phyloP scores from a whole-genome alignment of 2,888 invertebrate species.

The Scaptomyza reducta region DNA sequence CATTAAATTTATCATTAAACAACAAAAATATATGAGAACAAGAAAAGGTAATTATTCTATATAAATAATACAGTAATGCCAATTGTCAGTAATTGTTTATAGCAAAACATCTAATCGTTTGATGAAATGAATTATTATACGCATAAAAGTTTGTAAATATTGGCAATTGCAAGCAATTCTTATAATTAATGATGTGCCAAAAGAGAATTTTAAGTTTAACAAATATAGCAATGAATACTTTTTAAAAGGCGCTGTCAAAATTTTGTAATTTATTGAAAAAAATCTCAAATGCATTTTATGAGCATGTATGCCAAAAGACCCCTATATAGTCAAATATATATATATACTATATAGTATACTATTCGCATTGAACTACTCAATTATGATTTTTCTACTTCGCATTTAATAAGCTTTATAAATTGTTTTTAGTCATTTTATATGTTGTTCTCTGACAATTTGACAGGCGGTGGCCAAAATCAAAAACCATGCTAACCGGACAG shows the following conservation, averaged over 20 bases:
- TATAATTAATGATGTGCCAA: slow-evolving; percentile 29
- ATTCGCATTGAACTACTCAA: slow-evolving; percentile 15
- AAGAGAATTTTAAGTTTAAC: not conserved
- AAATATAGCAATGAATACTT: slow-evolving; percentile 22
- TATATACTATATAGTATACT: not conserved
- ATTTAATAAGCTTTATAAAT: slow-evolving; percentile 57
- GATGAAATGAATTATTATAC: not conserved
- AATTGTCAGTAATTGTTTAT: not conserved
- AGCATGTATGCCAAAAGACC: slow-evolving; percentile 23
- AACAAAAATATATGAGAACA: too few species aligned
- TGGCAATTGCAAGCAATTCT: slow-evolving; percentile 1
- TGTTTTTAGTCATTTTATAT: slow-evolving; percentile 22
- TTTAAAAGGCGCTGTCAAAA: slow-evolving; percentile 32
- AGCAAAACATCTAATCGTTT: not conserved
- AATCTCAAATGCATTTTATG: slow-evolving; percentile 34
- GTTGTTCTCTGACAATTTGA: slow-evolving; percentile 42
- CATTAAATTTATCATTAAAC: too few species aligned
- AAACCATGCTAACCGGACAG: too few species aligned
- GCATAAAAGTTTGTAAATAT: not conserved
- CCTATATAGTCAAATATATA: slow-evolving; percentile 30
- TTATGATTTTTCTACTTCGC: slow-evolving; percentile 48
- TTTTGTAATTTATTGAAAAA: slow-evolving; percentile 27
- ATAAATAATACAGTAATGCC: not conserved
- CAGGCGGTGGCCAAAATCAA: slow-evolving; percentile 34
- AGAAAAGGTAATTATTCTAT: too few species aligned